Evolutionary conservation across 1,140 invertebrate genomes (phyloP).

Genomic region (Prorops nasuta): DNA sequence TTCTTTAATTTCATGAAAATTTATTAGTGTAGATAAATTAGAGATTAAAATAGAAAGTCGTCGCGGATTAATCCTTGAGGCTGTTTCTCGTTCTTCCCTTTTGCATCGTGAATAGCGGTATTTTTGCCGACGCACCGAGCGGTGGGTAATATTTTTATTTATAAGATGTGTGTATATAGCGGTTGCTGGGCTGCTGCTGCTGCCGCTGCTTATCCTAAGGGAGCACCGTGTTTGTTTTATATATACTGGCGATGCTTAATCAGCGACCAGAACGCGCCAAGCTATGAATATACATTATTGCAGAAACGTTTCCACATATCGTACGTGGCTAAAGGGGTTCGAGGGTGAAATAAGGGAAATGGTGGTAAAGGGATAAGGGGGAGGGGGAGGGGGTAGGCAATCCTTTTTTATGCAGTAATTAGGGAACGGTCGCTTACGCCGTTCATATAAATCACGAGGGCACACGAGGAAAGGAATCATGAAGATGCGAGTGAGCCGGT

Average conservation of each 20-base stretch:
- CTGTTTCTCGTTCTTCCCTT: no score
- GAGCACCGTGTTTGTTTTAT: constrained; percentile 14
- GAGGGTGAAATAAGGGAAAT: no score
- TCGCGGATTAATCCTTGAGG: no score
- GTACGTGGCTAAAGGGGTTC: constrained; percentile 7
- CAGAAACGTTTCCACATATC: constrained; percentile 13
- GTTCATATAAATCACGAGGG: constrained; percentile 21
- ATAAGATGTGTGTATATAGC: constrained; percentile 15
- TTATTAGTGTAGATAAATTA: no score
- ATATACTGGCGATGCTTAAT: no score
- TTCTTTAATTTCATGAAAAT: no score
- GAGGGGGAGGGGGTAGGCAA: no score
- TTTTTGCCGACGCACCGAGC: no score
- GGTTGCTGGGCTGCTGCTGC: constrained; percentile 7
- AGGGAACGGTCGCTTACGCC: constrained; percentile 24
- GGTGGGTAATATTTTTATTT: constrained; percentile 19
- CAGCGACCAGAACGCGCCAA: no score
- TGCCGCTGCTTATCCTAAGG: constrained; percentile 10
- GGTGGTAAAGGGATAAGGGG: no score
- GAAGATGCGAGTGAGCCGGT: background rate
- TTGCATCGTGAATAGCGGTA: no score
- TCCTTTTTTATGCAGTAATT: constrained; percentile 31
- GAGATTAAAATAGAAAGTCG: no score
- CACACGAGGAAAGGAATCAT: constrained; percentile 10
- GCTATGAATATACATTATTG: constrained; percentile 21